Base-by-base conservation (phyloP, 2,797 vertebrate species). In the Eurystomus glaucurus region DNA sequence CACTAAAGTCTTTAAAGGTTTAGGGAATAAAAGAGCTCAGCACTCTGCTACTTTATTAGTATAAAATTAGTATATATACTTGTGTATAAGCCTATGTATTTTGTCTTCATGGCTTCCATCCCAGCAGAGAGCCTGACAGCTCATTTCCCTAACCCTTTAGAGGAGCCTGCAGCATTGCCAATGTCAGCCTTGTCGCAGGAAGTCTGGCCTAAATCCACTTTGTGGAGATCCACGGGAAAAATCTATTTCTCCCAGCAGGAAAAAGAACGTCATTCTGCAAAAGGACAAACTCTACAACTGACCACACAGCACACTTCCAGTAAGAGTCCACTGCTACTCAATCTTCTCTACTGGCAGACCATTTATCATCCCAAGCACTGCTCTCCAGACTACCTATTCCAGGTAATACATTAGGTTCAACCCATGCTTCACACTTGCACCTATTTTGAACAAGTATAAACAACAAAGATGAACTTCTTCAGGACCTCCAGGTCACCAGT, bases 361-460 rank as follows among this genome's bases (percentile, higher is more conserved):
- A 13, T 26, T 41, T 50, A 25, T 18, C n/a, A 61, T 8, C 35
- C n/a, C 69, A 29, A 33, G 37, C 15, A 10, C 26, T 52, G 60
- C 43, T 33, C 55, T 35, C 60, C 70, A 62, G 28, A 33, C n/a
- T 43, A 21, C 14, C 15, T 8, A 7, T 23, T 35, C 31, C 33
- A 65, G 0, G 1, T 20, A n/a, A 19, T 1, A 4, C 0, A 17
- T 31, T 6, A 35, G 25, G n/a, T 31, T 48, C 55, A 50, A 25
- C 0, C 0, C 11, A 28, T 37, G 13, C 74, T 74, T 88, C 74
- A 93, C 68, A 60, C 4, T 1, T 33, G 25, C 55, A 55, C 31
- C 13, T 85, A 69, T 51, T n/a, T 14, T 23, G 9, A 77, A 50
- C 15, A 61, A 14, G 6, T 28, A 23, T 15, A 25, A 75, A 31